Conservation (phyloP, 2,113 vertebrate species). For the Cyphomyrus discorhynchus region DNA sequence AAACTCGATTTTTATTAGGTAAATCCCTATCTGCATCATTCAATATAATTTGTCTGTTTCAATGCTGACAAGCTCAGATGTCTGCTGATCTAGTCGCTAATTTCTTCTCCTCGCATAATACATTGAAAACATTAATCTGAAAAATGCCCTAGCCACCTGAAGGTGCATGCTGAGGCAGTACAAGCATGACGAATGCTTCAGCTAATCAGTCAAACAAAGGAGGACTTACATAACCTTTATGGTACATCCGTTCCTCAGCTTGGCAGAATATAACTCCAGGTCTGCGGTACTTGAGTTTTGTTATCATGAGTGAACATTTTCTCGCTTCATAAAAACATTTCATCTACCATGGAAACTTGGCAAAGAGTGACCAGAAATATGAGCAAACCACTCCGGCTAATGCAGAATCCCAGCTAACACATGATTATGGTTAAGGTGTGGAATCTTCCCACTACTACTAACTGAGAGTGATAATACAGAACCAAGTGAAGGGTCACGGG, state of each 20-base stretch:
- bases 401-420: background rate
- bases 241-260: background rate
- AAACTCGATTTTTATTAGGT: background rate
- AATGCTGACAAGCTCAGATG: background rate
- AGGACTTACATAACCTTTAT: background rate
- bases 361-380: background rate
- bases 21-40: background rate
- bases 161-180: background rate
- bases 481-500: background rate
- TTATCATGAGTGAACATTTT: background rate
- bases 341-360: background rate
- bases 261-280: background rate
- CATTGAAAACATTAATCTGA: background rate
- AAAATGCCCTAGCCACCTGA: background rate
- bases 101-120: background rate
- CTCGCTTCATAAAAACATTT: background rate
- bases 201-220: background rate
- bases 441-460: background rate
- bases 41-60: background rate
- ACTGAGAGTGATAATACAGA: background rate
- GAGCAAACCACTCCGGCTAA: background rate
- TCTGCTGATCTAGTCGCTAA: background rate
- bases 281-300: background rate
- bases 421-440: background rate
- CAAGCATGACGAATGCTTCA: background rate